Percentiles rank a stretch among this genome's conserved stretches.
phyloP scores from a whole-genome alignment of 1,140 invertebrate genomes.

The Aphis gossypii region DNA sequence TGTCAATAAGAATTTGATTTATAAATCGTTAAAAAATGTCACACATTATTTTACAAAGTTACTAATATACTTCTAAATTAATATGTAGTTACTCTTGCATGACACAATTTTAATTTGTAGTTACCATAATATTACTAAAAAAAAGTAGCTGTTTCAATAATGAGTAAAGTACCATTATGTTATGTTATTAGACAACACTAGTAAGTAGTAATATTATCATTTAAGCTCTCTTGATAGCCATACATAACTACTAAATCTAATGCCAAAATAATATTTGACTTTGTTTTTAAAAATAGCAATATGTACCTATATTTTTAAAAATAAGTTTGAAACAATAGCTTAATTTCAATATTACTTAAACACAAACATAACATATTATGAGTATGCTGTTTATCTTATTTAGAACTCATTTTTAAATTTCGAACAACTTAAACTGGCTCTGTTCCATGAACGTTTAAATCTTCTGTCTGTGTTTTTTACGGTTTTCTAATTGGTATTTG shows the following conservation, averaged over 20 bases:
- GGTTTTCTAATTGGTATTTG: background rate
- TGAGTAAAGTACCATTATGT: too few relatives aligned
- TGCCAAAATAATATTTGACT: background rate
- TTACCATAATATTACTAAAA: too few relatives aligned
- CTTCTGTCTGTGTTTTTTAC: background rate
- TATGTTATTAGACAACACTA: too few relatives aligned
- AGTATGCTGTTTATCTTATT: background rate
- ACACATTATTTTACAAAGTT: too few relatives aligned
- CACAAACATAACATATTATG: background rate
- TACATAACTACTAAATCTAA: background rate
- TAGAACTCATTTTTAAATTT: background rate
- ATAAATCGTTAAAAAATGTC: background rate
- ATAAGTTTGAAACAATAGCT: background rate
- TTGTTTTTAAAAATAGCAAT: background rate
- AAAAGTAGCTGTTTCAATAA: too few relatives aligned
- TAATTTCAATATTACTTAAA: background rate
- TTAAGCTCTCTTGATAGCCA: background rate
- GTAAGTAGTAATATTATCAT: background rate
- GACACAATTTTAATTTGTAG: too few relatives aligned
- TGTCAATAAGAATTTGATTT: background rate
- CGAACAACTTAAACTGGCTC: background rate
- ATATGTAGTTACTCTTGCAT: too few relatives aligned
- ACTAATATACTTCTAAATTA: too few relatives aligned
- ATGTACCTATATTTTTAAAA: background rate
- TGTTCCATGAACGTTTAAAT: background rate